A percentile compares a stretch with the other conserved stretches of the same genome.
These are phyloP conservation scores for Urophycis tenuis DNA, from an alignment of 2,797 vertebrate species.

Conservation along the genomic window DNA sequence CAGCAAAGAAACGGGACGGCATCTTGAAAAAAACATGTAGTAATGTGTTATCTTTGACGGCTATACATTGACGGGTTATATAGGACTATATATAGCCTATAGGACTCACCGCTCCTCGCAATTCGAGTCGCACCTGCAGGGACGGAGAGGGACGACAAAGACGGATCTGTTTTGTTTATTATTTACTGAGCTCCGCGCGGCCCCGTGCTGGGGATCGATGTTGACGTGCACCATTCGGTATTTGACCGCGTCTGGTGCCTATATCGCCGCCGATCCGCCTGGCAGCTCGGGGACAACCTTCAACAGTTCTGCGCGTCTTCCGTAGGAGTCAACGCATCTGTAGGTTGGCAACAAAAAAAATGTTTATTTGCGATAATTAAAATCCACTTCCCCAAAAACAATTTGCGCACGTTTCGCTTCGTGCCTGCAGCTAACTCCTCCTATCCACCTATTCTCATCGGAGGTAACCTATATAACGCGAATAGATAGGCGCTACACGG, in stretches of 20 bases:
- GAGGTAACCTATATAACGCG: neutral
- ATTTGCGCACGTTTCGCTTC: neutral
- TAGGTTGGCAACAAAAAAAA: neutral
- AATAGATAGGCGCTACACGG: neutral
- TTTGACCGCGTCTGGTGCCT: neutral
- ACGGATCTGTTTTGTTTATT: neutral
- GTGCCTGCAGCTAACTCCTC: neutral
- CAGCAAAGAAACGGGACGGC: neutral
- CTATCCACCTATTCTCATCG: neutral
- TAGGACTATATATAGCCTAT: neutral
- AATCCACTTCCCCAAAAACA: neutral
- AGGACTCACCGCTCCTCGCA: neutral
- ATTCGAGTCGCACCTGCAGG: neutral
- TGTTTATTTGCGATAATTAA: too few relatives aligned
- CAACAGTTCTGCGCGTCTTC: neutral
- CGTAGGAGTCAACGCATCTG: neutral
- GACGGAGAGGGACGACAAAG: neutral
- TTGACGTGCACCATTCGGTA: neutral
- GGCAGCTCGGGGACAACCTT: neutral
- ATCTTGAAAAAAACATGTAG: neutral
- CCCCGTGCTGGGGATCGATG: neutral
- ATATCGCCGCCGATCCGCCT: neutral
- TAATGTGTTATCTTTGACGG: neutral
- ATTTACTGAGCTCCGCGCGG: neutral
- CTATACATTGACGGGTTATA: too few relatives aligned